A percentile compares a stretch with the other conserved stretches of the same genome.
These are phyloP conservation scores for Pampusana beccarii DNA, from an alignment of 2,113 vertebrate genomes.

Conservation along the genomic window DNA sequence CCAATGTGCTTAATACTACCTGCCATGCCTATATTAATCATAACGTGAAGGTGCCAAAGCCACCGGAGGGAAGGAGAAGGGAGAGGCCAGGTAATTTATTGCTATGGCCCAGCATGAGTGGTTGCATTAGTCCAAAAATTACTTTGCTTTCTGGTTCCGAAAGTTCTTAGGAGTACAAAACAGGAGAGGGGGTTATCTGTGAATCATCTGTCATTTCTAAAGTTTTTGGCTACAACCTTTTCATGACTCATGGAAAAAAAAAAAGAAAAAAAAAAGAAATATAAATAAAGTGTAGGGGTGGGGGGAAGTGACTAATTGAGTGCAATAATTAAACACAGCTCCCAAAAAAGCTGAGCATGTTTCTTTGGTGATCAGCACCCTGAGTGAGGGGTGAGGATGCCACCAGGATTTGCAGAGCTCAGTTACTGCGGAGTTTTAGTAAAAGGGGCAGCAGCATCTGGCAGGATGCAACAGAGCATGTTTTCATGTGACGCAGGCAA, in stretches of 20 bases:
- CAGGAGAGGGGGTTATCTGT: slow-evolving; percentile 11
- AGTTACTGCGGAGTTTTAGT: not conserved
- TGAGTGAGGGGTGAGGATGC: not conserved
- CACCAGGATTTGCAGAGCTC: not conserved
- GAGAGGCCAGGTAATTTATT: slow-evolving; percentile 3
- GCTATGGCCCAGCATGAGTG: not conserved
- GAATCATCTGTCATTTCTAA: slow-evolving; percentile 42
- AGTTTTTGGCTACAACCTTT: slow-evolving; percentile 44
- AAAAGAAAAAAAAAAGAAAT: not conserved
- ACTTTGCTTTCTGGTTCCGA: slow-evolving; percentile 26
- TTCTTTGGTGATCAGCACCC: not conserved
- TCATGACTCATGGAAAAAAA: not conserved
- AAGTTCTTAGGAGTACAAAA: slow-evolving; percentile 23
- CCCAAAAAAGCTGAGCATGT: not conserved
- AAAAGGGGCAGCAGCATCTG: not conserved
- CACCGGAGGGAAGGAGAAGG: not conserved
- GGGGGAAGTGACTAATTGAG: slow-evolving; percentile 40
- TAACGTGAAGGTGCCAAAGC: not conserved
- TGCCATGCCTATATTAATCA: not conserved
- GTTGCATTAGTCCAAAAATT: slow-evolving; percentile 19
- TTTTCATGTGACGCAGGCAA: not conserved
- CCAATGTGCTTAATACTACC: not conserved
- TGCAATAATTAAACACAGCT: slow-evolving; percentile 26
- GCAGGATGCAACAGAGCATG: not conserved
- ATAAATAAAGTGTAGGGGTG: slow-evolving; percentile 33